Base-by-base conservation (phyloP, 2,888 invertebrate genomes). In the Brenthis daphne region DNA sequence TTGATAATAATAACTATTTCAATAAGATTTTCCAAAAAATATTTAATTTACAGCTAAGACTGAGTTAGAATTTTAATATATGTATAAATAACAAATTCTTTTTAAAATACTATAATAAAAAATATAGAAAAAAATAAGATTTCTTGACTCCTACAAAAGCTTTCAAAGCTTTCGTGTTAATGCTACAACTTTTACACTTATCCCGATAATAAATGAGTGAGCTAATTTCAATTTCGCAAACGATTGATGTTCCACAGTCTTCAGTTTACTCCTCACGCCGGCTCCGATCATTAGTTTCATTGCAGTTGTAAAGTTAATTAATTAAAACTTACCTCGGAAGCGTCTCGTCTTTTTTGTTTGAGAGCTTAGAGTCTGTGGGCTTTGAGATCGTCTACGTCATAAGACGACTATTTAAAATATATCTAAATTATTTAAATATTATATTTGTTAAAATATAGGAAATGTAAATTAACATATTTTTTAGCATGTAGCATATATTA, bases 291-390 rank as follows among this genome's bases (percentile, higher is more conserved):
- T 77, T 79, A 76, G 76, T 76, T 79, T 70, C 73, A 76, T 79
- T 78, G 73, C 75, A 76, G 75, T 75, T 73, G 68, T 60, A 65
- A 73, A 76, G 73, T 77, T 78, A 77, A 79, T 80, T 80, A 79
- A 79, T 80, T 80, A 79, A 79, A 79, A 78, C 73, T 77, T 77
- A 63, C 70, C 60, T 60, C 60, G 47, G 51, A 58, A 53, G 14
- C 11, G n/a, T n/a, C 5, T 53, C 16, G 16, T 16, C 16, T 16
- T n/a, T 53, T 53, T 53, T 16, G n/a, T 53, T 16, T 53, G 5
- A 53, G 3, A 8, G 16, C 11, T 43, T 11, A 11, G 37, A 43
- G 37, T 43, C 37, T 43, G 37, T 11, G 37, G 37, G 8, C 37
- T 8, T 3, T 43, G 11, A 3, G 37, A 43, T 43, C 11, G 37